These are phyloP conservation scores for Macrotus californicus DNA, from an alignment of 2,113 vertebrate species.

Conservation along the genomic window DNA sequence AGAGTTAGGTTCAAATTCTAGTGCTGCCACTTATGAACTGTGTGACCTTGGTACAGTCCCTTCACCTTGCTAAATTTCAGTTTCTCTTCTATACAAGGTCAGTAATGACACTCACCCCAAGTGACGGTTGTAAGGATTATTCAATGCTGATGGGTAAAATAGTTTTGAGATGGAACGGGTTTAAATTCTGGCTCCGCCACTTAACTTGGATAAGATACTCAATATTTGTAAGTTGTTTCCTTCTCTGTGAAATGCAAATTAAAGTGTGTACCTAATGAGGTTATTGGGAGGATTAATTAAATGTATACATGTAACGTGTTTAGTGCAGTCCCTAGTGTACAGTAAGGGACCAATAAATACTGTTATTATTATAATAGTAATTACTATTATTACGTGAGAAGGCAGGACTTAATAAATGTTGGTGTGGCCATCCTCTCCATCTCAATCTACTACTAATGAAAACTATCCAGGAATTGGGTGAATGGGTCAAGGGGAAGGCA, in stretches of 20 bases:
- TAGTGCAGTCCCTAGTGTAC: not conserved
- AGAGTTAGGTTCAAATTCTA: not conserved
- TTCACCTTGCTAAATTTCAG: not conserved
- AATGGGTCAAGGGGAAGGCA: not conserved
- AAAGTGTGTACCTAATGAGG: not conserved
- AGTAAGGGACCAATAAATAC: not conserved
- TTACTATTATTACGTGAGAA: constrained; percentile 47
- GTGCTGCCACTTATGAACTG: not conserved
- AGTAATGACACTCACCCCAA: not conserved
- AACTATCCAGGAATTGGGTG: constrained; percentile 1
- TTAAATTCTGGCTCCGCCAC: not conserved
- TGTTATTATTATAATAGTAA: constrained; percentile 47
- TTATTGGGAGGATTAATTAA: not conserved
- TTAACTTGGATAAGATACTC: not conserved
- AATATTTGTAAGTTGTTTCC: not conserved
- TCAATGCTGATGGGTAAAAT: not conserved
- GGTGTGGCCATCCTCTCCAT: not conserved
- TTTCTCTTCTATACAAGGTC: not conserved
- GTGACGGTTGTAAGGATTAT: not conserved
- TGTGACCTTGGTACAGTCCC: not conserved
- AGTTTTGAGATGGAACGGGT: not conserved
- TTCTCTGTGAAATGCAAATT: constrained; percentile 20
- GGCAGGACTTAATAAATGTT: not conserved
- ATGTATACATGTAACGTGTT: not conserved
- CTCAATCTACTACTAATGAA: not conserved